phyloP scores from a whole-genome alignment of 2,797 vertebrate genomes.

The Malurus leucopterus region DNA sequence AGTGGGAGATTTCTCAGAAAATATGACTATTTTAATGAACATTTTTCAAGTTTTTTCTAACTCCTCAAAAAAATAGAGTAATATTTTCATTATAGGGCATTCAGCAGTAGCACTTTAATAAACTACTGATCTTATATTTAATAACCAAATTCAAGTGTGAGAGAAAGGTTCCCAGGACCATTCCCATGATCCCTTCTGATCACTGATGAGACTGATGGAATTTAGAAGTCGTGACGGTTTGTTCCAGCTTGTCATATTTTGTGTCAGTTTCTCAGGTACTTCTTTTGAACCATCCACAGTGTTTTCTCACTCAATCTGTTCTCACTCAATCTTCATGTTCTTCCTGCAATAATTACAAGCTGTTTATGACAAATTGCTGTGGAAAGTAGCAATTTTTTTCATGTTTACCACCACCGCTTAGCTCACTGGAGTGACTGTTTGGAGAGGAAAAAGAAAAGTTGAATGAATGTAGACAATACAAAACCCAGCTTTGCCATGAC shows the following conservation, averaged over 20 bases:
- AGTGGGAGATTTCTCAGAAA: not conserved
- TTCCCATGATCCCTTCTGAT: not conserved
- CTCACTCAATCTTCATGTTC: slow-evolving; percentile 47
- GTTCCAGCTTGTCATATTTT: slow-evolving; percentile 19
- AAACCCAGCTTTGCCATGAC: not conserved
- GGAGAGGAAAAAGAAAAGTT: not conserved
- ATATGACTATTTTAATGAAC: not conserved
- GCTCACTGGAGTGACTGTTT: not conserved
- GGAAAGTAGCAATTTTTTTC: slow-evolving; percentile 41
- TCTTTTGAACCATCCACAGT: slow-evolving; percentile 31
- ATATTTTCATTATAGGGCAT: not conserved
- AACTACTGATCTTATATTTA: not conserved
- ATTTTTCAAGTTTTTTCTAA: not conserved
- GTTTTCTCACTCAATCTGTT: slow-evolving; percentile 60
- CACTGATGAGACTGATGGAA: not conserved
- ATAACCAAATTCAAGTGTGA: not conserved
- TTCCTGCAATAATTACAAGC: slow-evolving; percentile 46
- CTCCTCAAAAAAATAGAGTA: not conserved
- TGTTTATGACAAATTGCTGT: slow-evolving; percentile 44
- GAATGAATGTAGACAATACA: slow-evolving; percentile 1
- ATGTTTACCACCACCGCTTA: slow-evolving; percentile 25
- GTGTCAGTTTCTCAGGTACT: slow-evolving; percentile 55
- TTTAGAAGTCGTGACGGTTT: slow-evolving; percentile 4
- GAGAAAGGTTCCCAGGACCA: not conserved
- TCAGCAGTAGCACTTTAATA: not conserved